phyloP scores from a whole-genome alignment of 1,140 invertebrate species.

The Oscheius sp. region DNA sequence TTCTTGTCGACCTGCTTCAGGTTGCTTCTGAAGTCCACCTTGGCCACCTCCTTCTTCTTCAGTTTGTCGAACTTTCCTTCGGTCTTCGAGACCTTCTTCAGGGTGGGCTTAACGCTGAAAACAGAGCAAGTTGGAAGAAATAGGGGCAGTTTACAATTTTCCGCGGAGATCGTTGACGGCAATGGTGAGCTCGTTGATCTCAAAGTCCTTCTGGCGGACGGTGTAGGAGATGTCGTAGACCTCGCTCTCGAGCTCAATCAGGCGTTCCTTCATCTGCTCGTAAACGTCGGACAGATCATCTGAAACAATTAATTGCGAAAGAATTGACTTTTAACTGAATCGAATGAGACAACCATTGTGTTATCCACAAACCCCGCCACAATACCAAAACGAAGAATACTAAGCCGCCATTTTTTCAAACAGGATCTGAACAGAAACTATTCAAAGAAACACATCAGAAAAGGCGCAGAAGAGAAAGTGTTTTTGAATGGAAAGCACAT shows the following conservation, averaged over 20 bases:
- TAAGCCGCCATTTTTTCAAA: too few species aligned
- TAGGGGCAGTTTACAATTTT: slow-evolving; percentile 86
- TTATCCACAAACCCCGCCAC: background rate
- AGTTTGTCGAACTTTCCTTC: slow-evolving; percentile 97
- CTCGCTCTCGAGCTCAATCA: slow-evolving; percentile 85
- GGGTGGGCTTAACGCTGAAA: slow-evolving; percentile 83
- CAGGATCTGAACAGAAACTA: too few species aligned
- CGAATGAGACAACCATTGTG: background rate
- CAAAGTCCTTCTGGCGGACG: slow-evolving; percentile 84
- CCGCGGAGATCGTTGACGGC: slow-evolving; percentile 99
- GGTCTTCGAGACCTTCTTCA: slow-evolving; percentile 99
- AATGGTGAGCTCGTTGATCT: slow-evolving; percentile 97
- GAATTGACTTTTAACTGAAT: background rate
- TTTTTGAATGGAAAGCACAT: background rate
- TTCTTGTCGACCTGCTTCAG: slow-evolving; percentile 98
- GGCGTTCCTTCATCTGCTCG: slow-evolving; percentile 85
- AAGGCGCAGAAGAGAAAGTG: too few species aligned
- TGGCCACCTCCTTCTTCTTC: slow-evolving; percentile 83
- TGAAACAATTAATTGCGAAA: slow-evolving; percentile 63
- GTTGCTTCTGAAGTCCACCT: slow-evolving; percentile 98
- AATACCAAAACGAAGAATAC: background rate
- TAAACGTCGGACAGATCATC: slow-evolving; percentile 90
- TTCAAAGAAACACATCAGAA: too few species aligned
- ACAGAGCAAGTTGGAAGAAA: background rate
- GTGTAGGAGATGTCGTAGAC: slow-evolving; percentile 76